A percentile compares a stretch with the other conserved stretches of the same genome.
phyloP scores from a whole-genome alignment of 2,113 vertebrate species.

The Pogona vitticeps region DNA sequence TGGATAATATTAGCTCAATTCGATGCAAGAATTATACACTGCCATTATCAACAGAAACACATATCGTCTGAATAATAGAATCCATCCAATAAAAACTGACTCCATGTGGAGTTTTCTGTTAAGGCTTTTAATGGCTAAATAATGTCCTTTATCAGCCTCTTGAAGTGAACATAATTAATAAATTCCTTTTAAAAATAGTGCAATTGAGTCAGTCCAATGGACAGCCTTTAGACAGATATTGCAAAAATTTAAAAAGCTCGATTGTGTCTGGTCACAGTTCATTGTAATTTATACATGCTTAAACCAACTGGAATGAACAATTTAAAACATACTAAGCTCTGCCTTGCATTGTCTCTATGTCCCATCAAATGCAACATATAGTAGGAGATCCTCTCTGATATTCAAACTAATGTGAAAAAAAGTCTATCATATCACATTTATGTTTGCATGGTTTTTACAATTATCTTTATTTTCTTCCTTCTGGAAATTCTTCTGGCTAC shows the following conservation, averaged over 20 bases:
- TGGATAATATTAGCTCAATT: background rate
- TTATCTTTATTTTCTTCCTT: background rate
- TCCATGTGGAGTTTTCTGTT: background rate
- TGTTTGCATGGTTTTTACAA: background rate
- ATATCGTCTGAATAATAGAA: background rate
- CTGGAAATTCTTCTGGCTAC: background rate
- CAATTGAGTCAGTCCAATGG: background rate
- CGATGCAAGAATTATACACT: background rate
- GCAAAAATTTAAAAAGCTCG: background rate
- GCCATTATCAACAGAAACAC: background rate
- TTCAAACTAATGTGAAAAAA: background rate
- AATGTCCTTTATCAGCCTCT: background rate
- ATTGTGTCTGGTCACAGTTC: background rate
- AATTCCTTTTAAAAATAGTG: background rate
- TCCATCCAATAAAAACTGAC: background rate
- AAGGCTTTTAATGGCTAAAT: background rate
- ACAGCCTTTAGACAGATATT: background rate
- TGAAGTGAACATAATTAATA: background rate
- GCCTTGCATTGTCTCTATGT: background rate
- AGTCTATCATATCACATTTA: background rate
- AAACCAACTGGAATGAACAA: slow-evolving; percentile 1
- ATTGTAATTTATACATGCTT: background rate
- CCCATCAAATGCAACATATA: background rate
- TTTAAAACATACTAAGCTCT: background rate
- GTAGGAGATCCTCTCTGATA: background rate